These are phyloP conservation scores for Megaustenia siamemsis DNA, from an alignment of 2,888 invertebrate species.

Conservation along the genomic window DNA sequence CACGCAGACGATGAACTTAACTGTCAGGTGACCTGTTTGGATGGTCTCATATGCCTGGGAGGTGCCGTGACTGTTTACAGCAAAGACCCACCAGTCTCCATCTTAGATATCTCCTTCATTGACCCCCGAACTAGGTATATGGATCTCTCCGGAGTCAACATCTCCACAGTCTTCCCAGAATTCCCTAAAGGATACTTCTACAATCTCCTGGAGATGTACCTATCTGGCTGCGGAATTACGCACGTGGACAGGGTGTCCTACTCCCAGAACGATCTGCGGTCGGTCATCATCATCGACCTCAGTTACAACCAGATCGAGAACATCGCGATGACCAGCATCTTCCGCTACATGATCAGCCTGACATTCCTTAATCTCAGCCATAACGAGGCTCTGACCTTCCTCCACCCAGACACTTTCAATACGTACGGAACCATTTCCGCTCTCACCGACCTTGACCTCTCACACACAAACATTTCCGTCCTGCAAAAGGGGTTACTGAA, in stretches of 20 bases:
- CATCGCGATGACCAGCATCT: constrained; percentile 37
- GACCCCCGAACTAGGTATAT: constrained; percentile 39
- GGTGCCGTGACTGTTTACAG: background rate
- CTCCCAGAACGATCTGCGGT: constrained; percentile 34
- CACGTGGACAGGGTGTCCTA: constrained; percentile 35
- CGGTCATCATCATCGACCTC: constrained; percentile 21
- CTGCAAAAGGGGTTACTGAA: constrained; percentile 3
- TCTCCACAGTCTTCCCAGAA: constrained; percentile 43
- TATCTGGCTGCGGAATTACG: constrained; percentile 26
- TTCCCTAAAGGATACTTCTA: constrained; percentile 38
- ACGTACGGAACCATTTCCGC: constrained; percentile 17
- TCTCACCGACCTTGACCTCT: constrained; percentile 35
- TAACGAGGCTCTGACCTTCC: constrained; percentile 13
- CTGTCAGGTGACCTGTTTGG: constrained; percentile 35
- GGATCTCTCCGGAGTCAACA: constrained; percentile 35
- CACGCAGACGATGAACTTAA: constrained; percentile 37
- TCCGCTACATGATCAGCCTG: constrained; percentile 40
- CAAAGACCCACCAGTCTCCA: background rate
- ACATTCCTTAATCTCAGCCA: constrained; percentile 32
- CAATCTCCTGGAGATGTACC: constrained; percentile 25
- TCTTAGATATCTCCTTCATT: constrained; percentile 32
- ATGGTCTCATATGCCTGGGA: constrained; percentile 35
- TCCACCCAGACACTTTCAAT: constrained; percentile 41
- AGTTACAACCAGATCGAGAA: constrained; percentile 27
- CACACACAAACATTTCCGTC: constrained; percentile 17